phyloP scores from a whole-genome alignment of 2,797 vertebrate genomes.

The Hippopotamyrus pictus region DNA sequence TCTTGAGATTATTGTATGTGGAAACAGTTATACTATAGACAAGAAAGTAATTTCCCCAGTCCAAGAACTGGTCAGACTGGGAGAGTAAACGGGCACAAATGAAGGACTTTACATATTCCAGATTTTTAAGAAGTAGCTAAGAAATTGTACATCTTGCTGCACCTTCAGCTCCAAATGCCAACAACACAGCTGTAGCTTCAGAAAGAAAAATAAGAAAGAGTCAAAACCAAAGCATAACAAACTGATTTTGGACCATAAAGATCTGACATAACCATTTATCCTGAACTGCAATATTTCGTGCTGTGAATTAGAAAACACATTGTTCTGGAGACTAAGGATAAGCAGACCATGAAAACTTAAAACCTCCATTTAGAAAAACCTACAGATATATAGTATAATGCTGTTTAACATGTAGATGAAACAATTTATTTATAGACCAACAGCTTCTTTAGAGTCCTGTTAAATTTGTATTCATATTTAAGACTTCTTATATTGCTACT shows the following conservation, averaged over 20 bases:
- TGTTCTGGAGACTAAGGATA: neutral
- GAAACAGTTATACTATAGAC: neutral
- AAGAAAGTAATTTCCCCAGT: neutral
- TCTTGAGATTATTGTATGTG: neutral
- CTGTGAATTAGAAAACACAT: neutral
- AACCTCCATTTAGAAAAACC: neutral
- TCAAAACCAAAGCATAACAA: neutral
- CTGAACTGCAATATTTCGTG: neutral
- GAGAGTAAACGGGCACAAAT: neutral
- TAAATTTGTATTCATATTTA: neutral
- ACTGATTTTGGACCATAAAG: neutral
- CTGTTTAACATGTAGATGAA: neutral
- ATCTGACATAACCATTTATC: neutral
- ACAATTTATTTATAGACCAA: neutral
- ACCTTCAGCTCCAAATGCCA: neutral
- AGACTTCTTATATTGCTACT: neutral
- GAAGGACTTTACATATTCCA: neutral
- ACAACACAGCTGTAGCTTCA: neutral
- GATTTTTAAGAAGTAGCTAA: neutral
- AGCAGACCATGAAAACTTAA: neutral
- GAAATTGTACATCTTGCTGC: neutral
- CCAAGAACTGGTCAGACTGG: neutral
- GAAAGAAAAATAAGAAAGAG: neutral
- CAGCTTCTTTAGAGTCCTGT: neutral
- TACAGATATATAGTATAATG: neutral